Base-by-base conservation (phyloP, 2,888 invertebrate genomes). In the Stenotaenia linearis region DNA sequence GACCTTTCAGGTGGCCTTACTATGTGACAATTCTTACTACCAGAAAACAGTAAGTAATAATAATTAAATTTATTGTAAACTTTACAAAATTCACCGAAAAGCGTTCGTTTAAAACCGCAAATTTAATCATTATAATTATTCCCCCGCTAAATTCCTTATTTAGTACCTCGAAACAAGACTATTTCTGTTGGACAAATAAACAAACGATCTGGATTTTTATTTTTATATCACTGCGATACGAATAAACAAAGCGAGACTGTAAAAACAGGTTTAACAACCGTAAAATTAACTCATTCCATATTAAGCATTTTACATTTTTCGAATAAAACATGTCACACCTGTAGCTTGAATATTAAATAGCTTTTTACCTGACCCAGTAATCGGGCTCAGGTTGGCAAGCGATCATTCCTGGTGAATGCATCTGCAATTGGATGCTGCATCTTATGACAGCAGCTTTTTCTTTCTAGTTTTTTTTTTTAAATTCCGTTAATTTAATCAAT, bases 101-200 rank as follows among this genome's bases (percentile, higher is more conserved):
- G n/a, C n/a, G n/a, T n/a, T n/a, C n/a, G n/a, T n/a, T n/a, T n/a
- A n/a, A n/a, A n/a, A n/a, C n/a, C n/a, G n/a, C n/a, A n/a, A n/a
- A n/a, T n/a, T n/a, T n/a, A n/a, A n/a, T n/a, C n/a, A n/a, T n/a
- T n/a, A n/a, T n/a, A n/a, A n/a, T n/a, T n/a, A n/a, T n/a, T n/a
- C n/a, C n/a, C n/a, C n/a, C 37, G 10, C 37, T 4, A 37, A 12
- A 15, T 69, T 69, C 69, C 69, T 69, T 69, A 69, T 69, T 69
- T 28, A 69, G 69, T 15, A 69, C 15, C 25, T 28, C 28, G 18
- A 23, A 28, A 25, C 1, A 28, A n/a, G 25, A 28, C 69, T 69
- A 69, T 69, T 69, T 69, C 28, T 69, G 69, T 69, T n/a, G 69
- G 69, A 69, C 69, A 69, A 69, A 69, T 69, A 69, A 69, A 69